Conservation (phyloP, 2,797 vertebrate species). For the Hirundo rustica region DNA sequence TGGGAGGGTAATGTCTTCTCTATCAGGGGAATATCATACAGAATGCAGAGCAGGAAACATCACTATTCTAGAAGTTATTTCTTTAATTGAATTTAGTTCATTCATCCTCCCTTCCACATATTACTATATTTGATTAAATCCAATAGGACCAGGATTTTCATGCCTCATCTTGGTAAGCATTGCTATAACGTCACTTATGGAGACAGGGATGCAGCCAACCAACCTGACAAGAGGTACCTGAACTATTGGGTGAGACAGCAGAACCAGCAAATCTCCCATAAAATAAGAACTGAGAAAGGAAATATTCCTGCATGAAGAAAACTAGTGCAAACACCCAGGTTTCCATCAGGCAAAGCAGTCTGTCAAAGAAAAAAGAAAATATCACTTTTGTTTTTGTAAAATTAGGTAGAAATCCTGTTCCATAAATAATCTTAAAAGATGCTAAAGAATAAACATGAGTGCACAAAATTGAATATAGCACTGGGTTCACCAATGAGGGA, state of each 20-base stretch:
- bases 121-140: neutral
- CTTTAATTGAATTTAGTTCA: neutral
- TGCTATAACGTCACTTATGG: neutral
- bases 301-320: neutral
- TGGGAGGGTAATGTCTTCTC: neutral
- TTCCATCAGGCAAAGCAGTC: neutral
- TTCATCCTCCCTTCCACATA: fast-evolving
- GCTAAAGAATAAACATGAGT: neutral
- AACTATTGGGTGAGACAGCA: neutral
- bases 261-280: neutral
- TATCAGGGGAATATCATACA: neutral
- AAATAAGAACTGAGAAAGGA: neutral
- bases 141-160: neutral
- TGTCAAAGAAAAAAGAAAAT: neutral
- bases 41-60: neutral
- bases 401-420: neutral
- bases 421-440: neutral
- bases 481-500: neutral
- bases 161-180: neutral
- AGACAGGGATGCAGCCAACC: neutral
- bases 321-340: neutral
- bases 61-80: neutral
- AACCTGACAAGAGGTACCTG: neutral
- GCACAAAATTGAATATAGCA: neutral
- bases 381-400: neutral